Evolutionary conservation across 2,888 invertebrate species (phyloP), one percentile per base, ranked within the genome.

Genomic region (Agrilus biguttatus): DNA sequence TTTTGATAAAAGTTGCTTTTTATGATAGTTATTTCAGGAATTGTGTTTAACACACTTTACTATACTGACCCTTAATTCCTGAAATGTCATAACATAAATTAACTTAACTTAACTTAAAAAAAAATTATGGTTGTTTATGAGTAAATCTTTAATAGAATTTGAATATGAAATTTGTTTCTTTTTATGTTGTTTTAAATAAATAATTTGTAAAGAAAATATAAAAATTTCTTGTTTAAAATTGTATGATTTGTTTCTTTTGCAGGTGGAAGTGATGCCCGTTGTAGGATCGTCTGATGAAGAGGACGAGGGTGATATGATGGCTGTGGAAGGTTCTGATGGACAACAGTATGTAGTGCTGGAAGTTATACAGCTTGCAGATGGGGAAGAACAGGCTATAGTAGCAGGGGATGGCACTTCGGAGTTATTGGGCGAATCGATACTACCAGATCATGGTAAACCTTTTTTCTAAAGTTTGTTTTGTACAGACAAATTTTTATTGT

Each of bases 311-410:
- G 74, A 76, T 42, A 71, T 79, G 62, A 73, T 80, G 66, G 74
- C 79, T 5, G 75, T 80, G 1, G 77, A 83, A 59, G 77, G 76
- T 19, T 73, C 77, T 6, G 82, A 82, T 61, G 86, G 86, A 0
- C 83, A 87, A 53, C 84, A 87, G 62, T 88, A 87, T 56, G 88
- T 91, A 39, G 88, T 91, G n/a, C 68, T 91, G 12, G 89, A 91
- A 67, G 88, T 91, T 8, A 86, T 90, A 37, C 86, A 87, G 54
- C 64, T 85, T 36, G 74, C 73, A 14, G 74, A 74, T 50, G 82
- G 80, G 41, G 83, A 82, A 52, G 80, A 78, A 49, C 71, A 72
- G 5, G 75, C 78, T 40, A 70, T 71, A 61, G 71, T 70, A 0
- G 76, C 78, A 1, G 73, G 67, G 13, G 64, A 67, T 32, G 63